phyloP scores from a whole-genome alignment of 2,888 invertebrate species.

The Atethmia centrago region DNA sequence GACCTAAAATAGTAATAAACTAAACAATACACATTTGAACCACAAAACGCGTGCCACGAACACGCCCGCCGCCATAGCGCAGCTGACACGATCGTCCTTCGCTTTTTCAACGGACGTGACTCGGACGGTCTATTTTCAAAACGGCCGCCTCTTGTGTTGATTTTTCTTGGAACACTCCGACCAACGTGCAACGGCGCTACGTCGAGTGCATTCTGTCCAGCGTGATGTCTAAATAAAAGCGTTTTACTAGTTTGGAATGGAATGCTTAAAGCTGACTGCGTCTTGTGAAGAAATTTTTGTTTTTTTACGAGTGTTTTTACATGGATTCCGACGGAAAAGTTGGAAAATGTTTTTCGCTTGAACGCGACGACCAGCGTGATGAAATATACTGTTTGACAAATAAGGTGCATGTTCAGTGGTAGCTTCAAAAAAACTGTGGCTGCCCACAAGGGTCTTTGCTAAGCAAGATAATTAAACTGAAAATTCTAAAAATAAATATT shows the following conservation, averaged over 20 bases:
- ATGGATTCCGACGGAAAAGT: neutral
- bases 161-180: conserved; percentile 57
- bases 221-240: conserved; percentile 44
- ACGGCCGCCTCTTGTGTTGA: conserved; percentile 59
- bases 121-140: conserved; percentile 61
- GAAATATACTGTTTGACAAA: neutral
- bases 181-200: conserved; percentile 35
- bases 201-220: conserved; percentile 46
- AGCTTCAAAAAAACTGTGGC: neutral
- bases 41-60: conserved; percentile 40
- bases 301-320: conserved; percentile 7
- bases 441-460: no score
- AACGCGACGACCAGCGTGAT: neutral
- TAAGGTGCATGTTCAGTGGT: neutral
- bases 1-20: conserved; percentile 13
- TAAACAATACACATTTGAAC: conserved; percentile 42
- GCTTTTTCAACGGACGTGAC: conserved; percentile 59
- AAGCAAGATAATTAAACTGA: neutral
- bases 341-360: neutral
- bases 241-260: conserved; percentile 25
- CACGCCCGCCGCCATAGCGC: conserved; percentile 39
- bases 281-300: conserved; percentile 18
- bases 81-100: conserved; percentile 49
- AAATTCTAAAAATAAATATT: neutral
- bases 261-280: conserved; percentile 18